Base-by-base conservation (phyloP, 2,113 vertebrate genomes). In the Bubalus kerabau region DNA sequence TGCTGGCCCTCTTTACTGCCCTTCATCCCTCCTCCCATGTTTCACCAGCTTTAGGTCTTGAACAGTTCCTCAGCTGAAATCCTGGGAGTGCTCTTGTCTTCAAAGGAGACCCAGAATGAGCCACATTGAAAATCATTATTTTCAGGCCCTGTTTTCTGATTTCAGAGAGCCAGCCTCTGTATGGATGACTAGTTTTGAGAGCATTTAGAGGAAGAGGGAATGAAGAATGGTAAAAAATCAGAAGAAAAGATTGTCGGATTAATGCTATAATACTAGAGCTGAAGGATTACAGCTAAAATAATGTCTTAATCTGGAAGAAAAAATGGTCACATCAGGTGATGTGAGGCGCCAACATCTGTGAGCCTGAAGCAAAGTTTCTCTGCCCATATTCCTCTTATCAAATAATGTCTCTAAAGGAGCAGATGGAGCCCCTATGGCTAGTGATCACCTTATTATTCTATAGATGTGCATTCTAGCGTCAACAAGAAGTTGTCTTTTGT, bases 11-110 rank as follows among this genome's bases (percentile, higher is more conserved):
- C 4, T 9, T 48, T 40, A 15, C 36, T 80, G 67, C 2, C 16
- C 14, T 28, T 85, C 15, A 0, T n/a, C 54, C 74, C 56, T 81
- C 71, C 7, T n/a, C 9, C 36, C 14, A 0, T 0, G 2, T 23
- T 60, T 82, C 48, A 13, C 36, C 26, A 12, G 21, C 46, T 50
- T 28, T 23, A 57, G 48, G 23, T 26, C 52, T 28, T 57, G 56
- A 30, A 24, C 36, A 54, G 54, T 26, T 40, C 9, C 43, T 78
- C 28, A 19, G 46, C 50, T 50, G 14, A 26, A 46, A 83, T 32
- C 5, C 24, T 13, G n/a, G 16, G 9, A 7, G 16, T 15, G 9
- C 2, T 15, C 23, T 92, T 59, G 19, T 43, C 60, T 67, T 30
- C 40, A 17, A 48, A 40, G 56, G 19, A 83, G n/a, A 90, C 40